Evolutionary conservation across 2,888 invertebrate species (phyloP), one percentile per base, ranked within the genome.

Genomic region (Polyploca ridens): DNA sequence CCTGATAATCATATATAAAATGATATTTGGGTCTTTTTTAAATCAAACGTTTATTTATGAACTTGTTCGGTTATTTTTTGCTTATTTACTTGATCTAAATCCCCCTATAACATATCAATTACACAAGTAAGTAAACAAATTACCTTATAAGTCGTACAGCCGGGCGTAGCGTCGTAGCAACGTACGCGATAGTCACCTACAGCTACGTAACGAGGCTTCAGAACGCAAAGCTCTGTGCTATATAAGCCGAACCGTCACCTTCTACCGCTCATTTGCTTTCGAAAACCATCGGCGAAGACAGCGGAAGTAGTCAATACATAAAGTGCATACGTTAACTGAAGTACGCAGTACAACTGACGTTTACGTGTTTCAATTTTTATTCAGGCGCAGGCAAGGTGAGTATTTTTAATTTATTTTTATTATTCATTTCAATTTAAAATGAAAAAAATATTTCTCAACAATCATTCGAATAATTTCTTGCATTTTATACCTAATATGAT

Each of bases 191-290:
- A 49, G 64, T 62, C 79, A 83, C 81, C 85, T 84, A 87, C 79
- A 83, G 81, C 85, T 84, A 87, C 86, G 85, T 81, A 82, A 77
- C 74, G 70, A 70, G 76, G 76, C 73, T 76, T 69, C 77, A 71
- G 72, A 78, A 77, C 77, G 72, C 70, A 71, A 66, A 65, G 69
- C 73, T 79, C 75, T 74, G 78, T 73, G 74, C 74, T 93, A 93
- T 93, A 93, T 86, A 93, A 93, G 79, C 81, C 75, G 78, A 72
- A 81, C 71, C 77, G 77, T 77, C 77, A 77, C 77, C 77, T 81
- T 78, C 77, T 77, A 82, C 71, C 83, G 85, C 84, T 90, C 92
- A 93, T 91, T 93, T 91, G 87, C 82, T 83, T 86, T 85, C 84
- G 82, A 83, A 82, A 75, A 80, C 84, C 84, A 83, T 79, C 86